phyloP scores from a whole-genome alignment of 2,797 vertebrate genomes.

The Xiphophorus birchmanni region DNA sequence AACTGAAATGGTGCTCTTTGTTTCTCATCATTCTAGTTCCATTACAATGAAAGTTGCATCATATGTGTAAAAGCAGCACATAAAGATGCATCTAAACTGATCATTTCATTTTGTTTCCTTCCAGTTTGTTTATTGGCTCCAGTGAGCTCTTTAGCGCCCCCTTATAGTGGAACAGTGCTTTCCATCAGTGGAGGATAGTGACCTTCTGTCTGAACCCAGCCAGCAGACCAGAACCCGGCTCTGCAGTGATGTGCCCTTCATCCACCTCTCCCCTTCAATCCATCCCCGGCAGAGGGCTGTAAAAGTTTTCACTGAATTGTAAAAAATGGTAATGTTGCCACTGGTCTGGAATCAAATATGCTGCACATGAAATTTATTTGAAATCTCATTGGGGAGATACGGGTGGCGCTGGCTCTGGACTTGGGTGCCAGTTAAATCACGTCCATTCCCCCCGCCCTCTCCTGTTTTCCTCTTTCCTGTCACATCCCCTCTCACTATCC shows the following conservation, averaged over 20 bases:
- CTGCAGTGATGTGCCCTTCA: slow-evolving; percentile 77
- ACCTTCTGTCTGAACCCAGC: slow-evolving; percentile 43
- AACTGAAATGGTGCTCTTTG: neutral
- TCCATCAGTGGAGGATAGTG: slow-evolving; percentile 18
- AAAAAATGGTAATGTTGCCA: slow-evolving; percentile 83
- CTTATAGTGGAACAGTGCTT: neutral
- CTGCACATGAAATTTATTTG: slow-evolving; percentile 78
- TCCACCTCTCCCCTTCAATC: slow-evolving; percentile 43
- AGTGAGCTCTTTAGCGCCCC: neutral
- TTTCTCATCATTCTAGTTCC: neutral
- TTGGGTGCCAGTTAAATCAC: slow-evolving; percentile 65
- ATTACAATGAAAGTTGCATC: neutral
- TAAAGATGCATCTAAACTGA: neutral
- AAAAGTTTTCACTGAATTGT: slow-evolving; percentile 82
- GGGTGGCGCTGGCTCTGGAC: slow-evolving; percentile 44
- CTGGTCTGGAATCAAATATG: slow-evolving; percentile 75
- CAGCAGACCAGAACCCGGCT: slow-evolving; percentile 35
- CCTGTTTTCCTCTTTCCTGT: slow-evolving; percentile 65
- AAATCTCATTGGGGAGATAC: slow-evolving; percentile 74
- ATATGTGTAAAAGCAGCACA: neutral
- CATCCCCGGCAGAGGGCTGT: slow-evolving; percentile 74
- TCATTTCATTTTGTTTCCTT: neutral
- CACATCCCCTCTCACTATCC: slow-evolving; percentile 74
- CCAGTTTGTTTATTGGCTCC: neutral
- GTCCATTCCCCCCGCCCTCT: slow-evolving; percentile 37